phyloP scores from a whole-genome alignment of 2,113 vertebrate species.

The Paracyprichromis sp. region DNA sequence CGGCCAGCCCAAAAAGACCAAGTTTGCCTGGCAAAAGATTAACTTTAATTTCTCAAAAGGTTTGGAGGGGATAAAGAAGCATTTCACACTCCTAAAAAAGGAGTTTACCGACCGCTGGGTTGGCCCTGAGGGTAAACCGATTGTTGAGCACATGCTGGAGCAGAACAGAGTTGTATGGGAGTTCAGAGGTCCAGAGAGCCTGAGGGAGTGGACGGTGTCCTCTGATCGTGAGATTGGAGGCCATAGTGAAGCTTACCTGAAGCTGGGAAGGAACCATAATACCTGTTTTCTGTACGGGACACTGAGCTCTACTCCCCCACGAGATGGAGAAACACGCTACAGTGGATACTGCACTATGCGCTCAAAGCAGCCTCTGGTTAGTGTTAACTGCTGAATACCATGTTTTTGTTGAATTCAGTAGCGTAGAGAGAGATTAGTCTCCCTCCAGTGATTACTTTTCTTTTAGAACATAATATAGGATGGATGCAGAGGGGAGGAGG shows the following conservation, averaged over 20 bases:
- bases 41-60: constrained; percentile 76
- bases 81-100: constrained; percentile 72
- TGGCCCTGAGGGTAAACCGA: constrained; percentile 71
- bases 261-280: constrained; percentile 77
- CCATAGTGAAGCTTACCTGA: constrained; percentile 79
- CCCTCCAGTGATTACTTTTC: neutral
- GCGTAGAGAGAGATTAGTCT: neutral
- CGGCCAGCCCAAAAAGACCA: constrained; percentile 60
- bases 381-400: constrained; percentile 25
- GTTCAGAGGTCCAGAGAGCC: constrained; percentile 81
- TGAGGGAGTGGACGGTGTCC: constrained; percentile 82
- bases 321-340: constrained; percentile 82
- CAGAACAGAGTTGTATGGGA: constrained; percentile 86
- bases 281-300: constrained; percentile 82
- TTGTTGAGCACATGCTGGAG: constrained; percentile 72
- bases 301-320: constrained; percentile 74
- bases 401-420: neutral
- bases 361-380: constrained; percentile 74
- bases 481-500: neutral
- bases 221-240: constrained; percentile 88
- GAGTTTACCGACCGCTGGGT: constrained; percentile 64
- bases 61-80: constrained; percentile 73
- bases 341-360: constrained; percentile 89
- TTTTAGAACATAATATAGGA: neutral
- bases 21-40: constrained; percentile 60